Conservation (phyloP, 2,797 vertebrate species). For the Yasuhikotakia modesta region DNA sequence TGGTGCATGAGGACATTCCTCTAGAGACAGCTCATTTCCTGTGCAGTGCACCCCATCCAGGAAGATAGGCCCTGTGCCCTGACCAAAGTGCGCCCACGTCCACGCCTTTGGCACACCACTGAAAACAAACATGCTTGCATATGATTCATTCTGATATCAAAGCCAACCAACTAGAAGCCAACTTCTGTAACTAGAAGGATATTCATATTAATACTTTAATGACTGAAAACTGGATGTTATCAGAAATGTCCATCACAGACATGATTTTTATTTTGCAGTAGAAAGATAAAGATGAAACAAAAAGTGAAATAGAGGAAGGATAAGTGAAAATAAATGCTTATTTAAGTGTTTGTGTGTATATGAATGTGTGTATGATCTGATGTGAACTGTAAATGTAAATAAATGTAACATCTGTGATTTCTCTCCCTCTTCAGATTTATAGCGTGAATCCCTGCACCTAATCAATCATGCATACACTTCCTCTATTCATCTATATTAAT, state of each 20-base stretch:
- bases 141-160: neutral
- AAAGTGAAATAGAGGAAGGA: no score
- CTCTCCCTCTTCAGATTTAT: slow-evolving; percentile 26
- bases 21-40: slow-evolving; percentile 86
- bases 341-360: neutral
- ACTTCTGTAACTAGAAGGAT: neutral
- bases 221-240: neutral
- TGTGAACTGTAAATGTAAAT: neutral
- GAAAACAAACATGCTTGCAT: slow-evolving; percentile 48
- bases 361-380: neutral
- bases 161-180: neutral
- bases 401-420: slow-evolving; percentile 8
- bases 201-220: neutral
- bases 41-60: slow-evolving; percentile 83
- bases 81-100: slow-evolving; percentile 77
- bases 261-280: neutral
- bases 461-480: slow-evolving; percentile 53
- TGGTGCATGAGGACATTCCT: slow-evolving; percentile 81
- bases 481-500: slow-evolving; percentile 56
- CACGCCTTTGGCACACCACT: slow-evolving; percentile 82
- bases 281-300: neutral
- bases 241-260: neutral
- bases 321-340: neutral
- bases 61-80: slow-evolving; percentile 80
- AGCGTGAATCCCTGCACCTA: slow-evolving; percentile 13